phyloP scores from a whole-genome alignment of 2,113 vertebrate genomes.

The Micromys minutus region DNA sequence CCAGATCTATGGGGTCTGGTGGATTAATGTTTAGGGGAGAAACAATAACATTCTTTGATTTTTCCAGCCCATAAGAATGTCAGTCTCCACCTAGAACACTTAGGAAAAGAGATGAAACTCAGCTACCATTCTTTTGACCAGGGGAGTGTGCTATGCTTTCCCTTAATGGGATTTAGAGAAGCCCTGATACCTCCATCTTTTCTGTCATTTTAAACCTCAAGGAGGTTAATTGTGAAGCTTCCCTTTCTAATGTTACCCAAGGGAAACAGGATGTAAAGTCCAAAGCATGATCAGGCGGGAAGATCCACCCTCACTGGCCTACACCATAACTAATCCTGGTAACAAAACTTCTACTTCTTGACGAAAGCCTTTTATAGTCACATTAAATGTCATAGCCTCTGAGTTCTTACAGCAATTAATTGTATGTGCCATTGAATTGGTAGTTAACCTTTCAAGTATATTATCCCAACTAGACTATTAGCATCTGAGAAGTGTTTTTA shows the following conservation, averaged over 20 bases:
- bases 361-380: background rate
- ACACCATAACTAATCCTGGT: background rate
- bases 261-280: background rate
- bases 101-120: background rate
- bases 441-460: slow-evolving; percentile 55
- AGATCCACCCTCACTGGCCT: background rate
- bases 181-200: background rate
- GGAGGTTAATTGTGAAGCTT: background rate
- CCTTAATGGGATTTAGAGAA: background rate
- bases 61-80: background rate
- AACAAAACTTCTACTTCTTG: background rate
- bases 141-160: background rate
- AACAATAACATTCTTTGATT: background rate
- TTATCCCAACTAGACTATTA: slow-evolving; percentile 41
- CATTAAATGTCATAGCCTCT: slow-evolving; percentile 21
- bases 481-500: slow-evolving; percentile 20
- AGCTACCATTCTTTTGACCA: background rate
- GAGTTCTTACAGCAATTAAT: slow-evolving; percentile 43
- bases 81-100: background rate
- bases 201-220: background rate
- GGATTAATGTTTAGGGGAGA: background rate
- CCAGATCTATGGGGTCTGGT: background rate
- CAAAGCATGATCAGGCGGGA: background rate
- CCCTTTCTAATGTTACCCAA: background rate
- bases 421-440: background rate